A percentile compares a stretch with the other conserved stretches of the same genome.
Evolutionary conservation across 2,797 vertebrate species (phyloP).

Genomic region (Enteromius viviparus): DNA sequence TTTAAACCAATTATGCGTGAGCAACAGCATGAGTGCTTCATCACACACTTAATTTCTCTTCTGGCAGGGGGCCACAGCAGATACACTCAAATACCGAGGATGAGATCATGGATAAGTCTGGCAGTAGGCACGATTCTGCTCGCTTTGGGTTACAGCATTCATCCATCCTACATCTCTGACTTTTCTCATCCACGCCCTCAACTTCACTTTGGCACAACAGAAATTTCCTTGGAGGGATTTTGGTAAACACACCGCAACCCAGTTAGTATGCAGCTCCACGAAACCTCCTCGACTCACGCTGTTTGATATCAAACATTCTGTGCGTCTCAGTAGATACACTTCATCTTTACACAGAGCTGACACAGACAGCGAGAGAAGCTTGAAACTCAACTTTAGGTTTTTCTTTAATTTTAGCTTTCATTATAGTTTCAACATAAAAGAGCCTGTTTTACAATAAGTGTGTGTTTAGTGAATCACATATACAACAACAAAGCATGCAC

Average conservation of each 20-base stretch:
- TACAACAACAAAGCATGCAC: neutral
- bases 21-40: conserved; percentile 2
- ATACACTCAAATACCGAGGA: conserved; percentile 20
- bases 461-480: neutral
- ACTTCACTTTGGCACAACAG: conserved; percentile 20
- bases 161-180: conserved; percentile 18
- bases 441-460: neutral
- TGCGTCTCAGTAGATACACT: conserved; percentile 32
- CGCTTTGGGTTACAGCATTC: conserved; percentile 32
- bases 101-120: conserved; percentile 40
- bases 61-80: conserved; percentile 17
- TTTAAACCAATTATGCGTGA: conserved; percentile 23
- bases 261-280: conserved; percentile 31
- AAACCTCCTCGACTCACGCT: conserved; percentile 22
- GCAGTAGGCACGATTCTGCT: conserved; percentile 17
- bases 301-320: conserved; percentile 53
- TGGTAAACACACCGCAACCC: conserved; percentile 37
- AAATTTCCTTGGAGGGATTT: conserved; percentile 44
- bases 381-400: conserved; percentile 24
- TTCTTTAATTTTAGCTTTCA: neutral
- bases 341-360: conserved; percentile 33
- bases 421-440: conserved; percentile 3
- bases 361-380: conserved; percentile 5
- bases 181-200: conserved; percentile 22
- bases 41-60: conserved; percentile 26